Conservation (phyloP, 1,140 invertebrate genomes). For the Aleiodes sp. region DNA sequence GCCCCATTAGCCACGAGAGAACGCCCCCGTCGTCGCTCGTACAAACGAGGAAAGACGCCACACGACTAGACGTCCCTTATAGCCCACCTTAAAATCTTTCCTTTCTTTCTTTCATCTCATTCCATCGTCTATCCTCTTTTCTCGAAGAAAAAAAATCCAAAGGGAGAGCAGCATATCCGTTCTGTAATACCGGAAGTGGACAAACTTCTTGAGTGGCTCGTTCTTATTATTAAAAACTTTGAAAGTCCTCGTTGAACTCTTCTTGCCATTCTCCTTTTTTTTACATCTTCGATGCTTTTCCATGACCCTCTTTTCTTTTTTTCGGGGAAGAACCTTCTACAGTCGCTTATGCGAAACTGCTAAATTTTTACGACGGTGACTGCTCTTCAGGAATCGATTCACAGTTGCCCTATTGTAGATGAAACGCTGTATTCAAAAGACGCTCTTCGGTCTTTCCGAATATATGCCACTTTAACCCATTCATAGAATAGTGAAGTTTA, state of each 20-base stretch:
- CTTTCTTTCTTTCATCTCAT: neutral
- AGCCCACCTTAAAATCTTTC: constrained; percentile 3
- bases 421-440: neutral
- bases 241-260: constrained; percentile 20
- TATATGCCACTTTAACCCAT: neutral
- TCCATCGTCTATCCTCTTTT: neutral
- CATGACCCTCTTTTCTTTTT: neutral
- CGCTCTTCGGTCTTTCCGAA: neutral
- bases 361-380: neutral
- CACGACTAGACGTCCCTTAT: constrained; percentile 23
- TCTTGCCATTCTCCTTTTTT: constrained; percentile 25
- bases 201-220: constrained; percentile 33
- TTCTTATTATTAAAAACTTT: constrained; percentile 35
- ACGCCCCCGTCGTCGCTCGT: constrained; percentile 28
- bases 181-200: constrained; percentile 31
- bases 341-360: neutral
- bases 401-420: neutral
- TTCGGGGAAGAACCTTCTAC: neutral
- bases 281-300: neutral
- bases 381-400: neutral
- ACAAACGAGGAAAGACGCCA: constrained; percentile 28
- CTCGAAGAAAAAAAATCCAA: neutral
- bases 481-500: constrained; percentile 24
- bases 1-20: constrained; percentile 32
- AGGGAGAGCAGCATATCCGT: constrained; percentile 23